Evolutionary conservation across 2,797 vertebrate species (phyloP).

Genomic region (Bradypus variegatus): DNA sequence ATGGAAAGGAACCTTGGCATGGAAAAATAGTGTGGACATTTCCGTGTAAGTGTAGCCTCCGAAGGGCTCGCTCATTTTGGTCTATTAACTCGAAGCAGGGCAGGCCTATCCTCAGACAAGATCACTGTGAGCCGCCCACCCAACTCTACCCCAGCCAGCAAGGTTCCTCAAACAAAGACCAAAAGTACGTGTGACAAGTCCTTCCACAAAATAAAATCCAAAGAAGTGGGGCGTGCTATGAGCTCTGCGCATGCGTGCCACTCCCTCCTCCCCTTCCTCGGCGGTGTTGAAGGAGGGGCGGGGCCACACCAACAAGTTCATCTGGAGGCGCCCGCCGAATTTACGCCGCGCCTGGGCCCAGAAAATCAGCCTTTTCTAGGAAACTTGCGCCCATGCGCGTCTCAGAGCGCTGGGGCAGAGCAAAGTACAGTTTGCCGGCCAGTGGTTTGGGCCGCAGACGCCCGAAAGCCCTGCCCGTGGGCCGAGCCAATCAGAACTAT

Average conservation of each 20-base stretch:
- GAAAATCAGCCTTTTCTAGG: rapidly evolving
- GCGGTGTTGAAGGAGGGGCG: background rate
- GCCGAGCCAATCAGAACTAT: background rate
- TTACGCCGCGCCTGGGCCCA: background rate
- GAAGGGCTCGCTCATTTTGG: slow-evolving; percentile 48
- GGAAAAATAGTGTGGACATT: slow-evolving; percentile 55
- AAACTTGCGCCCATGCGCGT: slow-evolving; percentile 9
- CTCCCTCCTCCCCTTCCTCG: too few species aligned
- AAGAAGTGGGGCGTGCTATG: rapidly evolving
- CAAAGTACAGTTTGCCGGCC: rapidly evolving
- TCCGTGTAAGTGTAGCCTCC: slow-evolving; percentile 47
- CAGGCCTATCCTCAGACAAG: background rate
- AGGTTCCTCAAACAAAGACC: background rate
- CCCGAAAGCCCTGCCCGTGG: background rate
- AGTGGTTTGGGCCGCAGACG: rapidly evolving
- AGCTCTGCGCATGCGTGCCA: slow-evolving; percentile 28
- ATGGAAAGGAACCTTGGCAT: slow-evolving; percentile 35
- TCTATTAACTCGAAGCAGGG: background rate
- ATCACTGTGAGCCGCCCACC: background rate
- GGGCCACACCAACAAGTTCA: background rate
- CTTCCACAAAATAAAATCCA: background rate
- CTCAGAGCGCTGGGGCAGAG: background rate
- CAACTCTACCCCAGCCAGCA: background rate
- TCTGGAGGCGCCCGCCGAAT: too few species aligned
- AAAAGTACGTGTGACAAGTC: background rate